These are phyloP conservation scores for Tyto alba DNA, from an alignment of 2,113 vertebrate genomes.

Conservation along the genomic window DNA sequence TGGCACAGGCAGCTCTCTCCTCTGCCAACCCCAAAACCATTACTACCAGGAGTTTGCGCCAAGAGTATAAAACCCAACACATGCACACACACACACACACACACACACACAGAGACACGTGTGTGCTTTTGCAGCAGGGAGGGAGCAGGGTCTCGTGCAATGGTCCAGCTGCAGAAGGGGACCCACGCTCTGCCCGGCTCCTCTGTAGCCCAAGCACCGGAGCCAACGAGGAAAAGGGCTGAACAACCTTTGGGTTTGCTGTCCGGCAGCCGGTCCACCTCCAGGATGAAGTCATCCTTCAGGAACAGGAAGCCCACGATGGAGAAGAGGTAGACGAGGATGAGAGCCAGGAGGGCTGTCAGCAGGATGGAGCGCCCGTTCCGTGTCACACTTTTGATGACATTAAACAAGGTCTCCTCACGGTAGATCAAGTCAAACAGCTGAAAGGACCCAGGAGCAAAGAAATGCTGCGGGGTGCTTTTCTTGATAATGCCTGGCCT, in stretches of 20 bases:
- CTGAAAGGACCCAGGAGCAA: slow-evolving; percentile 62
- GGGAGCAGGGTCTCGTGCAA: background rate
- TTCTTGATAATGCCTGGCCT: background rate
- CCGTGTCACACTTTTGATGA: slow-evolving; percentile 96
- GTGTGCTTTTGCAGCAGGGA: rapidly evolving
- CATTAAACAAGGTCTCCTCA: slow-evolving; percentile 96
- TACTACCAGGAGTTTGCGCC: background rate
- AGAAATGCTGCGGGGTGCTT: background rate
- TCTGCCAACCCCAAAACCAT: background rate
- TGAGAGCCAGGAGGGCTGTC: slow-evolving; percentile 94
- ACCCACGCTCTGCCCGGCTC: rapidly evolving
- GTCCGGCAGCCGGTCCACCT: slow-evolving; percentile 84
- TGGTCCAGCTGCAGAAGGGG: background rate
- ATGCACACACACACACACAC: background rate
- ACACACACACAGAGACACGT: rapidly evolving
- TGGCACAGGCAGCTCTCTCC: background rate
- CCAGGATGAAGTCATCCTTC: slow-evolving; percentile 96
- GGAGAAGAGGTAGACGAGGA: slow-evolving; percentile 99
- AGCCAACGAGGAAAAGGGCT: background rate
- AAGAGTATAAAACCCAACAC: background rate
- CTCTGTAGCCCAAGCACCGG: background rate
- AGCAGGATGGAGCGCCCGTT: slow-evolving; percentile 97
- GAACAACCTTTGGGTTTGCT: slow-evolving; percentile 70
- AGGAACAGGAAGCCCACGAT: slow-evolving; percentile 96
- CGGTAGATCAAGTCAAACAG: slow-evolving; percentile 98